Evolutionary conservation across 1,140 invertebrate genomes (phyloP), one percentile per base, ranked within the genome.

Genomic region (Drosophila orosa): DNA sequence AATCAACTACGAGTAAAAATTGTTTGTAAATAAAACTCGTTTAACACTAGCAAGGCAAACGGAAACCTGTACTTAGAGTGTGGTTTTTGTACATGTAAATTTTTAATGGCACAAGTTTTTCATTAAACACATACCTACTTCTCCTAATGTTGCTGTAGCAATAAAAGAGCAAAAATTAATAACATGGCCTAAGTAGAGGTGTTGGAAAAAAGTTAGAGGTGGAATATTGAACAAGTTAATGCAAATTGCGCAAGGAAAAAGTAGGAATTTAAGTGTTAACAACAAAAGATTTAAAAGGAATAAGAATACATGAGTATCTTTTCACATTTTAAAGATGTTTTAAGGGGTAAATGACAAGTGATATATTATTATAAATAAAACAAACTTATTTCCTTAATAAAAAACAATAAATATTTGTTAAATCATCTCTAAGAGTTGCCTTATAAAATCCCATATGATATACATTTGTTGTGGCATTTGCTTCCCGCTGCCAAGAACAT

Each of bases 11-110:
- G 69, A 63, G 52, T 78, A 60, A 78, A 85, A 86, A 75, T 67
- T 87, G 84, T 86, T 86, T 87, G 79, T 87, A 86, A 85, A 85
- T 80, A 86, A 87, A 86, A 87, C 83, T 86, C 67, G 83, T 86
- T 86, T 79, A 83, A 72, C 65, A 59, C 35, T 57, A 15, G 37
- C 66, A 57, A 45, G 40, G 17, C 31, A 52, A 71, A 54, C 22
- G 63, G 63, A 85, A 78, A 80, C 59, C 72, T 71, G 72, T 62
- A 50, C 58, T 55, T 61, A 55, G 54, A 55, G 54, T 63, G 44
- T 56, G 56, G 33, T 58, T 54, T 40, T 55, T 67, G 60, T 40
- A 44, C 52, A 85, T 87, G 81, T 78, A 85, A 87, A 85, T 85
- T 87, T 82, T 81, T 82, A 87, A 86, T 86, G 84, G 74, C 75